phyloP scores from a whole-genome alignment of 2,888 invertebrate genomes.

The Xestia c-nigrum region DNA sequence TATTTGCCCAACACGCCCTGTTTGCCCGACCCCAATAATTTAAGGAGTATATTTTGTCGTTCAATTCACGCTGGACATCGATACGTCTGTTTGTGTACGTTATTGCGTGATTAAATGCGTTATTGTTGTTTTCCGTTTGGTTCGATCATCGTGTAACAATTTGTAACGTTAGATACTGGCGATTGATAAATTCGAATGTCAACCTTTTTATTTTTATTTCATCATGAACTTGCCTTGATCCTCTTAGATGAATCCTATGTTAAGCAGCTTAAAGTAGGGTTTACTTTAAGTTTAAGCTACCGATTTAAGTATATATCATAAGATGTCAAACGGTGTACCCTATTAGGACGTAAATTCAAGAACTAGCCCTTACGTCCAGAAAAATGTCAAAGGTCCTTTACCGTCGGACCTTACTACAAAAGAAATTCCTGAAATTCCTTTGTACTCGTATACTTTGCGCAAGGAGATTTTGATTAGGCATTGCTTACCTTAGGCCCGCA shows the following conservation, averaged over 20 bases:
- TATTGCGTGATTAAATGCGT: slow-evolving; percentile 74
- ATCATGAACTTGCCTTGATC: not conserved
- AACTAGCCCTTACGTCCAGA: slow-evolving; percentile 9
- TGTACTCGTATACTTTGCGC: slow-evolving; percentile 38
- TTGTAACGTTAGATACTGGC: slow-evolving; percentile 22
- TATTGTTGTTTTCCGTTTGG: slow-evolving; percentile 67
- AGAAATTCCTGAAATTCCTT: slow-evolving; percentile 34
- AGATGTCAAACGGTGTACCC: not conserved
- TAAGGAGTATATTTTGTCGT: slow-evolving; percentile 80
- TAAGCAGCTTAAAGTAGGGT: not conserved
- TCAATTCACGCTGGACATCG: slow-evolving; percentile 76
- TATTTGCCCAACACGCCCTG: slow-evolving; percentile 75
- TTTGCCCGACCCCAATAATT: slow-evolving; percentile 81
- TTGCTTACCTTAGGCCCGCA: slow-evolving; percentile 68
- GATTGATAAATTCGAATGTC: not conserved
- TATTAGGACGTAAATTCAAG: slow-evolving; percentile 15
- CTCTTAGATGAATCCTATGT: not conserved
- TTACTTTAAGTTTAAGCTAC: not conserved
- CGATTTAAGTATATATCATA: not conserved
- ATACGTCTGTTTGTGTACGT: slow-evolving; percentile 71
- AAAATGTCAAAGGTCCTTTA: slow-evolving; percentile 30
- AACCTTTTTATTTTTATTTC: not conserved
- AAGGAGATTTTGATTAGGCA: slow-evolving; percentile 61
- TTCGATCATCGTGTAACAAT: slow-evolving; percentile 18
- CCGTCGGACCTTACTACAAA: slow-evolving; percentile 19